These are phyloP conservation scores for Epinephelus fuscoguttatus DNA, from an alignment of 2,113 vertebrate genomes.

Conservation along the genomic window DNA sequence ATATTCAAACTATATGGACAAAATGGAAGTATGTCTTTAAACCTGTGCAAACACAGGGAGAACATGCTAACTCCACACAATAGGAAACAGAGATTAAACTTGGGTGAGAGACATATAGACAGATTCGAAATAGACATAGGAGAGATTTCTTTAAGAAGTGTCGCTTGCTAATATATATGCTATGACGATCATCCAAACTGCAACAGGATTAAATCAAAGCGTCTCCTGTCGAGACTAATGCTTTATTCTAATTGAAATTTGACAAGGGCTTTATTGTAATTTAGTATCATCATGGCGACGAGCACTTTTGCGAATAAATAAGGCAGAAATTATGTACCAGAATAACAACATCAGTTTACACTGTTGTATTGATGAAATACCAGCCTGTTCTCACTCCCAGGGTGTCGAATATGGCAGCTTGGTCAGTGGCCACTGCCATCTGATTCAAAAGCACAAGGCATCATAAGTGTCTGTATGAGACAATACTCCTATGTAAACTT, in stretches of 20 bases:
- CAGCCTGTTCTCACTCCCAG: too few species aligned
- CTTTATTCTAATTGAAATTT: constrained; percentile 30
- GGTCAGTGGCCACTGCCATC: too few species aligned
- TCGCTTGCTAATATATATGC: not conserved
- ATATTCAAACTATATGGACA: not conserved
- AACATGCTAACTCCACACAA: too few species aligned
- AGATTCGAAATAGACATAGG: not conserved
- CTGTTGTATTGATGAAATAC: not conserved
- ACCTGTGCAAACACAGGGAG: not conserved
- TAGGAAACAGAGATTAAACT: not conserved
- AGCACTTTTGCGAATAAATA: not conserved
- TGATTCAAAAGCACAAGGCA: too few species aligned
- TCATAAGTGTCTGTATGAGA: too few species aligned
- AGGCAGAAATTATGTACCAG: not conserved
- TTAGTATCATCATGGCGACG: not conserved
- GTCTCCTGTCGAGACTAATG: not conserved
- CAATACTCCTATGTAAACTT: too few species aligned
- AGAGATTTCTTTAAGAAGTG: not conserved
- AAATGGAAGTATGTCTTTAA: not conserved
- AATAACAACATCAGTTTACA: not conserved
- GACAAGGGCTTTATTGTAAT: constrained; percentile 5
- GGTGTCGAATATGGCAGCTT: too few species aligned
- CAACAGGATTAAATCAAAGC: constrained; percentile 19
- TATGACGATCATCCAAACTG: not conserved
- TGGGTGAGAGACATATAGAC: not conserved